Evolutionary conservation across 2,113 vertebrate genomes (phyloP).

Genomic region (Antechinus stuartii): DNA sequence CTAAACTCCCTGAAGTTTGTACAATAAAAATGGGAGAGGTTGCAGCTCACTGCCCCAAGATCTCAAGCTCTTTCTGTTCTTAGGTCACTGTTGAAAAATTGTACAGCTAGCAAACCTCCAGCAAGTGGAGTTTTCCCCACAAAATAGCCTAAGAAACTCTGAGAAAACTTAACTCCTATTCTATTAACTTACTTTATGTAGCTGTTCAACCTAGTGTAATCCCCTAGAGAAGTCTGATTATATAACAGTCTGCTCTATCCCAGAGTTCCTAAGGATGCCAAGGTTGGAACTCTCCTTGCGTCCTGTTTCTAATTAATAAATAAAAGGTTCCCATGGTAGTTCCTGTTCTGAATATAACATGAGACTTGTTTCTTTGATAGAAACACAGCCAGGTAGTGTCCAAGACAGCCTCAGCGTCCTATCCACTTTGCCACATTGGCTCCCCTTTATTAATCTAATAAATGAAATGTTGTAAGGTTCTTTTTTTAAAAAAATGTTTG

Average conservation of each 20-base stretch:
- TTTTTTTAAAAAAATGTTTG: background rate
- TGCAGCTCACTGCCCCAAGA: background rate
- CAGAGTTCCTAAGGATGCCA: background rate
- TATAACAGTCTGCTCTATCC: background rate
- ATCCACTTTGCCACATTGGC: background rate
- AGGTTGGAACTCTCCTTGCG: background rate
- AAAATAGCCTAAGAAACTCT: background rate
- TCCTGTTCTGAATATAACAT: background rate
- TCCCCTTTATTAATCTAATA: background rate
- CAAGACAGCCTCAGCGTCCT: background rate
- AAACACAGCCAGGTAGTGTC: background rate
- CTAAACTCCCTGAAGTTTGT: background rate
- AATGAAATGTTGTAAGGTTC: background rate
- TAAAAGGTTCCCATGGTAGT: background rate
- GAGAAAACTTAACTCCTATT: background rate
- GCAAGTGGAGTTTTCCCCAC: background rate
- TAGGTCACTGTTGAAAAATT: background rate
- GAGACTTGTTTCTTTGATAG: background rate
- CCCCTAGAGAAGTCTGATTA: background rate
- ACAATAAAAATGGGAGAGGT: background rate
- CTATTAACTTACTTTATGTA: background rate
- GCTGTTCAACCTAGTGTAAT: too few species aligned
- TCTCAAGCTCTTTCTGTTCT: background rate
- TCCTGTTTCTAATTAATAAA: background rate
- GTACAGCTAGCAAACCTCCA: background rate